Evolutionary conservation across 1,140 invertebrate species (phyloP).

Genomic region (Centruroides sculpturatus): DNA sequence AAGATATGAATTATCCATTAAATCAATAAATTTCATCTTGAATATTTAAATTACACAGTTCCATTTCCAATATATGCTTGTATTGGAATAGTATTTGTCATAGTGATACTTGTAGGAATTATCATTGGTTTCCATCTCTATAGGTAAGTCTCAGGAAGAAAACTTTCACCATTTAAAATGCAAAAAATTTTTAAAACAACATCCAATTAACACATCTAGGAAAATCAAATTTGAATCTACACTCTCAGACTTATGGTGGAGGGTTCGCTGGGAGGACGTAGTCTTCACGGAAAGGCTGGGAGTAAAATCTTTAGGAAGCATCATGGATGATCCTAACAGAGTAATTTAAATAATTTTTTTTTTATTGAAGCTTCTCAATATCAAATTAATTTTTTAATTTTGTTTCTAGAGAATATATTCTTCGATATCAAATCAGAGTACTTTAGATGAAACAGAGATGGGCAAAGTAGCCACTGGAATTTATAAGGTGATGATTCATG

Average conservation of each 20-base stretch:
- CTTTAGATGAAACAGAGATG: neutral
- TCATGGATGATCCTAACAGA: neutral
- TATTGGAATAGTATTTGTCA: neutral
- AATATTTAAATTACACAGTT: too few relatives aligned
- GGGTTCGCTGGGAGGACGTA: slow-evolving; percentile 18
- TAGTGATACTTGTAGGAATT: neutral
- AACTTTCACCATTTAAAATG: too few relatives aligned
- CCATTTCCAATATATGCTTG: neutral
- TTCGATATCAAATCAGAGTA: neutral
- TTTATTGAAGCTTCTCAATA: neutral
- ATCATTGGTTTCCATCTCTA: neutral
- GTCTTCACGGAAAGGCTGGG: slow-evolving; percentile 7
- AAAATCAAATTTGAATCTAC: slow-evolving; percentile 15
- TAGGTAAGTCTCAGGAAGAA: neutral
- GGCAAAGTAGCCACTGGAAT: neutral
- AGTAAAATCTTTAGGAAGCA: slow-evolving; percentile 1
- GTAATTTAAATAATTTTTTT: neutral
- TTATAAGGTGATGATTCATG: too few relatives aligned
- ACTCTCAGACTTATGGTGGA: slow-evolving; percentile 20
- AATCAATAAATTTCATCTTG: too few relatives aligned
- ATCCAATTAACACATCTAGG: neutral
- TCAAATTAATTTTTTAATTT: neutral
- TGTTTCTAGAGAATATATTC: neutral
- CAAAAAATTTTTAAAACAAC: too few relatives aligned
- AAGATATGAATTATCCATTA: too few relatives aligned